Percentiles rank a stretch among this genome's conserved stretches.
phyloP scores from a whole-genome alignment of 23 tunicate species.

The Pegea sp. region DNA sequence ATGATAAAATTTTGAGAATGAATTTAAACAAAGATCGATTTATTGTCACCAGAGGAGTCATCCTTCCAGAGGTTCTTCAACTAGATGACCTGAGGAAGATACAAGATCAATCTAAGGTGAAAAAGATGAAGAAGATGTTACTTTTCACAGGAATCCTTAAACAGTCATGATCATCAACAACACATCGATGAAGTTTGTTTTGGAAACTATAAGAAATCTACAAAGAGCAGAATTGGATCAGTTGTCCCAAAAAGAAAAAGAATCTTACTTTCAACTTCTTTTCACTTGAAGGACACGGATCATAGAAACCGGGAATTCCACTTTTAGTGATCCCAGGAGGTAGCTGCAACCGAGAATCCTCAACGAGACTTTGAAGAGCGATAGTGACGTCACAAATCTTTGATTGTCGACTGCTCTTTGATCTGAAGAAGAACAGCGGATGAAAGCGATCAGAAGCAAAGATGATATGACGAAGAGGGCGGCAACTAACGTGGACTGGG shows the following conservation, averaged over 20 bases:
- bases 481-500: conserved; percentile 9
- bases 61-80: too few species aligned
- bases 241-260: not conserved
- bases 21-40: too few species aligned
- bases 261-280: conserved; percentile 40
- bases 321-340: conserved; percentile 55
- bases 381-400: conserved; percentile 44
- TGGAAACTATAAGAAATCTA: conserved; percentile 69
- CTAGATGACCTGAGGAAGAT: too few species aligned
- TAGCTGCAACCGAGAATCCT: conserved; percentile 37
- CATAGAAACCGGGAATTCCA: conserved; percentile 83
- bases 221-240: not conserved
- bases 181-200: conserved; percentile 24
- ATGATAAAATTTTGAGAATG: too few species aligned
- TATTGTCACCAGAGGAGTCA: too few species aligned
- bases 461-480: not conserved
- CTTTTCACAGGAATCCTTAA: conserved; percentile 79
- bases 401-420: not conserved
- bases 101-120: too few species aligned
- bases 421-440: too few species aligned
- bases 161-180: conserved; percentile 40
- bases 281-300: conserved; percentile 77
- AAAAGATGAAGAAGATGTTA: too few species aligned
- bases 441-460: not conserved
- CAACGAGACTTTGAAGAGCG: conserved; percentile 77